Percentiles rank a stretch among this genome's conserved stretches.
Evolutionary conservation across 2,888 invertebrate genomes (phyloP).

Genomic region (Nomada fucata): DNA sequence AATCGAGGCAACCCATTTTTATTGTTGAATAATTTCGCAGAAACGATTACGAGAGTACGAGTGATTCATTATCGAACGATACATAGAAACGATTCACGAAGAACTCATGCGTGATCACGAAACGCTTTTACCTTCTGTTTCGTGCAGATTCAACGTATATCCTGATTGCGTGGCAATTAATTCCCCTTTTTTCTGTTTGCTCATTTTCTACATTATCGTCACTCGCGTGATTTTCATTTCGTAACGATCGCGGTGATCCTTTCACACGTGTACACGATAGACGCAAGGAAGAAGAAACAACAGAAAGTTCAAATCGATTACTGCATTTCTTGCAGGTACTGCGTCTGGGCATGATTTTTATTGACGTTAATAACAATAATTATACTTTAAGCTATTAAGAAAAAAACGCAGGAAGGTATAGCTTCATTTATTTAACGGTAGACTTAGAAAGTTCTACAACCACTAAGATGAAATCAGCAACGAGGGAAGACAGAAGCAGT

Average conservation of each 20-base stretch:
- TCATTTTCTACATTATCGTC: neutral
- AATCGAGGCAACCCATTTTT: neutral
- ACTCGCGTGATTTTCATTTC: conserved; percentile 11
- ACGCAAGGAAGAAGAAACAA: neutral
- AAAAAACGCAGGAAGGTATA: neutral
- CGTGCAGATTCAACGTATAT: neutral
- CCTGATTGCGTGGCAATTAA: conserved; percentile 6
- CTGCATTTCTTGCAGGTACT: neutral
- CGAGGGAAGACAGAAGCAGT: conserved; percentile 36
- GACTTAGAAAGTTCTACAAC: conserved; percentile 65
- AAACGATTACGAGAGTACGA: neutral
- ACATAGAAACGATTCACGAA: neutral
- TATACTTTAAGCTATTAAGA: no score
- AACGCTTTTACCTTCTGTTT: conserved; percentile 21
- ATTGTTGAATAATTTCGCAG: neutral
- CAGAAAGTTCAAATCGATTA: conserved; percentile 21
- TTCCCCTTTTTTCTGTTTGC: neutral
- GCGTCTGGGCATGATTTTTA: neutral
- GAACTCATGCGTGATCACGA: neutral
- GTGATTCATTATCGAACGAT: conserved; percentile 13
- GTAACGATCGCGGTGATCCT: conserved; percentile 19
- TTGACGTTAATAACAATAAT: no score
- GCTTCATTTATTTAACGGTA: conserved; percentile 16
- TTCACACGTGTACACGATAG: conserved; percentile 11
- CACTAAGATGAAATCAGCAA: conserved; percentile 15